Conservation (phyloP, 2,113 vertebrate species). For the Ivindomyrus marchei region DNA sequence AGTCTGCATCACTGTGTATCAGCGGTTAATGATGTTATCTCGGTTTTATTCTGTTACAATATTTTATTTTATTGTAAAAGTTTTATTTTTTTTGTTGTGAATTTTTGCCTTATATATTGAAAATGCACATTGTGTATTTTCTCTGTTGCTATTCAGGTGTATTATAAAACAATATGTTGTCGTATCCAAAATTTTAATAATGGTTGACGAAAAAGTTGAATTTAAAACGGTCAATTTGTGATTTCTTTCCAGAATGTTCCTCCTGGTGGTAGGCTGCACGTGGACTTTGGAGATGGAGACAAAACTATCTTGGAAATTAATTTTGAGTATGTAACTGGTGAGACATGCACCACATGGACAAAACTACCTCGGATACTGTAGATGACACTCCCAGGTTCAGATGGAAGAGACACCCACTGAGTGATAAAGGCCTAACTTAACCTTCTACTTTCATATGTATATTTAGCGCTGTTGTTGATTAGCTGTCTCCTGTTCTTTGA, state of each 20-base stretch:
- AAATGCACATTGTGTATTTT: not conserved
- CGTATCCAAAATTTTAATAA: not conserved
- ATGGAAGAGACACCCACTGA: not conserved
- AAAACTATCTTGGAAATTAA: not conserved
- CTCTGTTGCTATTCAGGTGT: not conserved
- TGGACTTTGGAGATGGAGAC: slow-evolving; percentile 17
- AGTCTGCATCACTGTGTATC: not conserved
- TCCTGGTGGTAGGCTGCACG: not conserved
- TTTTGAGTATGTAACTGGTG: not conserved
- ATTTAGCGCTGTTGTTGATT: not conserved
- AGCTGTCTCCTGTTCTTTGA: not conserved
- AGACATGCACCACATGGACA: not conserved
- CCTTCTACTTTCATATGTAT: not conserved
- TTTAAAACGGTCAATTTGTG: not conserved
- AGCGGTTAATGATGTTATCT: not conserved
- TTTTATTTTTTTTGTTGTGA: not conserved
- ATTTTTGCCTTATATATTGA: not conserved
- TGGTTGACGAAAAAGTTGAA: not conserved
- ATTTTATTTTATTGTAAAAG: not conserved
- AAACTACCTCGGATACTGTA: not conserved
- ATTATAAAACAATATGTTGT: not conserved
- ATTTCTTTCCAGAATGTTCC: slow-evolving; percentile 17
- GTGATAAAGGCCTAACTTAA: not conserved
- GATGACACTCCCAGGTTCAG: not conserved
- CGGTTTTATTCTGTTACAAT: not conserved